These are phyloP conservation scores for Apamea sordens DNA, from an alignment of 2,888 invertebrate genomes.

Conservation along the genomic window DNA sequence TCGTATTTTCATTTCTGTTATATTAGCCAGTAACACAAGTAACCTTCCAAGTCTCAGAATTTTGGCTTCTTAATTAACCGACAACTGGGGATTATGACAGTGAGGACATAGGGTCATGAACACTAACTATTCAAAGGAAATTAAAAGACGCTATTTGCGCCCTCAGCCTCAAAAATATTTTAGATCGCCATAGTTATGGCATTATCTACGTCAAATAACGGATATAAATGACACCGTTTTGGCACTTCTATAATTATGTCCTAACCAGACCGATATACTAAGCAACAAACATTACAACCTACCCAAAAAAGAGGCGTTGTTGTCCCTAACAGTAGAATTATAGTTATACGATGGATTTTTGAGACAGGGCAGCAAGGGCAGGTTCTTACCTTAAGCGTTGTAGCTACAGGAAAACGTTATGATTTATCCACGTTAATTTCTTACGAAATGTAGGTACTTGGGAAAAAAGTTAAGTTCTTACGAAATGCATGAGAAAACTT, in stretches of 20 bases:
- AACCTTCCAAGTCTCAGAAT: neutral
- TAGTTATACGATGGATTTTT: neutral
- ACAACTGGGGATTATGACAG: neutral
- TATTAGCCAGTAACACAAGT: neutral
- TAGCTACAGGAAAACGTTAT: neutral
- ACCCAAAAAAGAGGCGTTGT: neutral
- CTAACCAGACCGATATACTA: slow-evolving; percentile 21
- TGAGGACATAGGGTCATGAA: neutral
- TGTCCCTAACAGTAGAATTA: neutral
- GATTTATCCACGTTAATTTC: neutral
- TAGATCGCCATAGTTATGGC: neutral
- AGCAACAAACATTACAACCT: neutral
- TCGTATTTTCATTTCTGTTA: slow-evolving; percentile 7
- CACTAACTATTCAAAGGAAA: neutral
- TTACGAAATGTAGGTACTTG: neutral
- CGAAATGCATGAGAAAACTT: neutral
- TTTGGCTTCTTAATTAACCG: neutral
- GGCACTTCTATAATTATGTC: slow-evolving; percentile 11
- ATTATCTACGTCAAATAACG: slow-evolving; percentile 8
- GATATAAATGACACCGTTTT: neutral
- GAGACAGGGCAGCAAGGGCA: neutral
- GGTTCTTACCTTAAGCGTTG: neutral
- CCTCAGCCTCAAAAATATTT: neutral
- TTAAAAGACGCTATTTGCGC: neutral
- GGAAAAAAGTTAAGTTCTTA: neutral